Evolutionary conservation across 2,888 invertebrate genomes (phyloP), one percentile per base, ranked within the genome.

Genomic region (Pseudanteris insignis): DNA sequence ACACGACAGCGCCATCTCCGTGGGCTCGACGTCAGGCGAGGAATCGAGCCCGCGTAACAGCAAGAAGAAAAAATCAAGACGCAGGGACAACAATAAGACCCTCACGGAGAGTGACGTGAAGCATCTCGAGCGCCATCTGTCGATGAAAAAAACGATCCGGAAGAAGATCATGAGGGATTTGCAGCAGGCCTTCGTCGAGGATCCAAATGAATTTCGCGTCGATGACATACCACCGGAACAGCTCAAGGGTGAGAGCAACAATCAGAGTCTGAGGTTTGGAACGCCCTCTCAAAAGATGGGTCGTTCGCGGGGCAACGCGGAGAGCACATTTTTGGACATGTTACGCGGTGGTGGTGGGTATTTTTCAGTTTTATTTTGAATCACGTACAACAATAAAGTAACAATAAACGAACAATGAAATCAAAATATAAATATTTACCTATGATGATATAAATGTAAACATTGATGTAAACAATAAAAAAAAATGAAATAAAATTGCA

Each of bases 81-180:
- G 86, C 71, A 88, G 88, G 72, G 88, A 89, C 66, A 61, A 61
- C 29, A 88, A 84, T 79, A 86, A 88, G 74, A 83, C 86, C 1
- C 83, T 86, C 68, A 83, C 85, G 8, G 87, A 87, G 71, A 86
- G 86, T 40, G 87, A 88, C 76, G 88, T 89, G 30, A 87, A 88
- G 72, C 91, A 91, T 11, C 80, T 91, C 29, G 91, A 92, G 74
- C 83, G 91, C 68, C 91, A 91, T 79, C 84, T 92, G 70, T 91
- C 91, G 76, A 91, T 91, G 91, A 91, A 92, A 83, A 91, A 91
- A 77, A 91, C 91, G 10, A 91, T 91, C 67, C 82, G 91, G 68
- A 91, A 90, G 82, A 91, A 91, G 81, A 91, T 91, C 75, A 91
- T 91, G 90, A 83, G 91, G 21, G 91, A 91, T 78, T 83, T 91